Percentiles rank a stretch among this genome's conserved stretches.
Evolutionary conservation across 1,140 invertebrate genomes (phyloP).

Genomic region (Penaeus chinensis): DNA sequence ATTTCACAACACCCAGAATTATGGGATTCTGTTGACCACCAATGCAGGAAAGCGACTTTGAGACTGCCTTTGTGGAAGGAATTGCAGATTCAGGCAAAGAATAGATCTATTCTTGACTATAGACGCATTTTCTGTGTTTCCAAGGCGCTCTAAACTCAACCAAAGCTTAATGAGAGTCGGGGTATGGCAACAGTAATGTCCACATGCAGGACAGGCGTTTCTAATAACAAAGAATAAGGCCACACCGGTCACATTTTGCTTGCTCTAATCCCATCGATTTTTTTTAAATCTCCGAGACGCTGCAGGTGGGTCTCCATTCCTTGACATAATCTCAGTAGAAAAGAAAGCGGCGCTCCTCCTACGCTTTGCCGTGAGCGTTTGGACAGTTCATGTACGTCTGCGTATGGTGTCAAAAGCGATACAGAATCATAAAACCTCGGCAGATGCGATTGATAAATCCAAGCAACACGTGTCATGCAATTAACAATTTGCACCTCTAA

Average conservation of each 20-base stretch:
- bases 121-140: background rate
- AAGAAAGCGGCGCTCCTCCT: no score
- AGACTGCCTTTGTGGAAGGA: conserved; percentile 35
- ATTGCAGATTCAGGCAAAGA: conserved; percentile 34
- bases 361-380: no score
- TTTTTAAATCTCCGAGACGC: conserved; percentile 27
- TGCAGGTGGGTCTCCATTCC: no score
- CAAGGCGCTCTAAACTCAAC: background rate
- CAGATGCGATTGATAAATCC: no score
- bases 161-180: background rate
- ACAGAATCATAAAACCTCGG: no score
- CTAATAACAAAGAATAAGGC: background rate
- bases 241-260: conserved; percentile 37
- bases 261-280: conserved; percentile 41
- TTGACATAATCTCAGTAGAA: no score
- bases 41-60: conserved; percentile 59
- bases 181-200: conserved; percentile 5
- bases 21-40: conserved; percentile 53
- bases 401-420: background rate
- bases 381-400: background rate
- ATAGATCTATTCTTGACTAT: conserved; percentile 17
- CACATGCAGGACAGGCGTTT: background rate
- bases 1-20: conserved; percentile 32
- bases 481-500: conserved; percentile 8
- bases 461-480: conserved; percentile 19